These are phyloP conservation scores for Serilophus lunatus DNA, from an alignment of 2,113 vertebrate species.

Conservation along the genomic window DNA sequence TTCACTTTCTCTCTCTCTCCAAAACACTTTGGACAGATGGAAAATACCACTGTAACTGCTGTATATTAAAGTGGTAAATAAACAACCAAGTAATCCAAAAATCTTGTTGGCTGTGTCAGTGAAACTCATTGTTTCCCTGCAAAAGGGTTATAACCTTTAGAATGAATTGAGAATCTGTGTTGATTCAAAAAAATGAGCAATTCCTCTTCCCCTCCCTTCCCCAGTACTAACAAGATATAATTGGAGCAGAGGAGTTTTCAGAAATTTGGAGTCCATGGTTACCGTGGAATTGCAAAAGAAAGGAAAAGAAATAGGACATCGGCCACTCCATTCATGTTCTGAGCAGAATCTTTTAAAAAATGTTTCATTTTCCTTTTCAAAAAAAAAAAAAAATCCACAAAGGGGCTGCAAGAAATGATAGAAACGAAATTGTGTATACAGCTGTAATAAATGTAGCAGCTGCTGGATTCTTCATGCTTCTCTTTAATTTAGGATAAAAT, in stretches of 20 bases:
- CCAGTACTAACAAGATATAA: not conserved
- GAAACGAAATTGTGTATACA: not conserved
- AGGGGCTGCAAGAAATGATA: not conserved
- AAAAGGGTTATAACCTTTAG: not conserved
- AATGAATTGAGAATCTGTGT: not conserved
- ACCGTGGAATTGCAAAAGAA: not conserved
- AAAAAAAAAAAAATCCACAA: not conserved
- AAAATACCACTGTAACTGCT: conserved; percentile 39
- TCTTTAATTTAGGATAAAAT: not conserved
- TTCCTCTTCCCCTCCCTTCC: not conserved
- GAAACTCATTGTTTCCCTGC: conserved; percentile 30
- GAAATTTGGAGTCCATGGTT: not conserved
- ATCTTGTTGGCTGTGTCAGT: not conserved
- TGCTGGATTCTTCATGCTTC: not conserved
- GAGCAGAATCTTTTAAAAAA: not conserved
- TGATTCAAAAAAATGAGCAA: not conserved
- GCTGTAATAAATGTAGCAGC: not conserved
- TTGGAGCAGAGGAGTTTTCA: not conserved
- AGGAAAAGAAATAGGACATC: not conserved
- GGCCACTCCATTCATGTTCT: not conserved
- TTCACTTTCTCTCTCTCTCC: conserved; percentile 36
- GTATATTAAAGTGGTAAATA: conserved; percentile 51
- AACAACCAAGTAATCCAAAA: not conserved
- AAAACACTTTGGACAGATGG: conserved; percentile 45
- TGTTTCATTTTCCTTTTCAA: not conserved